Evolutionary conservation across 2,113 vertebrate species (phyloP), one percentile per base, ranked within the genome.

Genomic region (Cyanistes caeruleus): DNA sequence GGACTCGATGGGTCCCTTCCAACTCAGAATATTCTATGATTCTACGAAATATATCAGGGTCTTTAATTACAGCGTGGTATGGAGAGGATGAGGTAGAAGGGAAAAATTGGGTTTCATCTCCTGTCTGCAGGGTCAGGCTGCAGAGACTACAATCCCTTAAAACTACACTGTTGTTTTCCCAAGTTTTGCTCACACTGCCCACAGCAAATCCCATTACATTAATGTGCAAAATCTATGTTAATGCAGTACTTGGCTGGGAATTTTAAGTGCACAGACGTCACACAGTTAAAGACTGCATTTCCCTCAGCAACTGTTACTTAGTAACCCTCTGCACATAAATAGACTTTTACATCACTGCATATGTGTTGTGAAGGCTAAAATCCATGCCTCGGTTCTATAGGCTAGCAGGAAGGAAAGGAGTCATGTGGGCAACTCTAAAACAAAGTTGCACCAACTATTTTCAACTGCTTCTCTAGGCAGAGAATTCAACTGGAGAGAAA

Each of bases 241-340:
- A 96, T 90, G 91, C 46, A 94, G 62, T 95, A n/a, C 59, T 85
- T 52, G 79, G 63, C 91, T 80, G 41, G 63, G 75, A 80, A 78
- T 90, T 94, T 85, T 76, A 85, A 91, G 78, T 15, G 46, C 90
- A 74, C 75, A 91, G 82, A 85, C 91, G 17, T 96, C 94, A 96
- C 3, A 31, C 59, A 69, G 87, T 91, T 82, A 68, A 89, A 91
- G 78, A 48, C 63, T 80, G 70, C 84, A 82, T 86, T 94, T 93
- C 87, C 90, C 93, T 87, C 95, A 95, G 95, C 96, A 95, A 97
- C 93, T 93, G 94, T 96, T 96, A 93, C 96, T 96, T 94, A 88
- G 96, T 97, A 95, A 96, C 94, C 67, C 84, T 65, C 86, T 59
- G 81, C 67, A 73, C 78, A 91, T 77, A 97, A 96, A 95, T 91